Conservation (phyloP, 2,888 invertebrate genomes). For the Cheiracanthium punctorium region DNA sequence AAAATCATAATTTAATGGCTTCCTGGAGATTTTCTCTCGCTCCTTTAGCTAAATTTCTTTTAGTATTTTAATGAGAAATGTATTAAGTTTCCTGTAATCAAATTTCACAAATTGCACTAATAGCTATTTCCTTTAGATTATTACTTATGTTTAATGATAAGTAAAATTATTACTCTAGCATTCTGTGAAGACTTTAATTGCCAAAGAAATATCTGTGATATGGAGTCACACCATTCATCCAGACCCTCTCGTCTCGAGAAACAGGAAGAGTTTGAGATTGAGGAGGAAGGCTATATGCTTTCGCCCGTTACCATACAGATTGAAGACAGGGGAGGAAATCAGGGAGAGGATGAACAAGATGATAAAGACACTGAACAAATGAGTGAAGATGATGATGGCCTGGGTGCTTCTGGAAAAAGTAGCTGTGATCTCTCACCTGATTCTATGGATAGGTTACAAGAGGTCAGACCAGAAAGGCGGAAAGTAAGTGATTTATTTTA, state of each 20-base stretch:
- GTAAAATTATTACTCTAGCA: constrained; percentile 27
- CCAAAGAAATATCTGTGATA: constrained; percentile 67
- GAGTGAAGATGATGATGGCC: constrained; percentile 49
- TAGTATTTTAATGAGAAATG: no score
- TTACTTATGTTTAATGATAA: no score
- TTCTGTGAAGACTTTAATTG: constrained; percentile 30
- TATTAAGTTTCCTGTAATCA: no score
- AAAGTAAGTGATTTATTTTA: no score
- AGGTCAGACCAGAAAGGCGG: constrained; percentile 44
- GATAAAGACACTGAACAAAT: constrained; percentile 32
- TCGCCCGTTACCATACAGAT: constrained; percentile 70
- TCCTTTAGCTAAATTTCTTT: no score
- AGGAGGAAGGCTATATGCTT: constrained; percentile 61
- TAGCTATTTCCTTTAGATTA: no score
- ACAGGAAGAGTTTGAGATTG: constrained; percentile 69
- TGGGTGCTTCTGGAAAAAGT: constrained; percentile 45
- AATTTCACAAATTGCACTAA: no score
- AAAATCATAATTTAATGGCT: no score
- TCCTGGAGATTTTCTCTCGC: no score
- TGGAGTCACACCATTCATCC: constrained; percentile 55
- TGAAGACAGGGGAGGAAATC: constrained; percentile 62
- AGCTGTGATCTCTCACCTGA: constrained; percentile 54
- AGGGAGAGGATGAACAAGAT: constrained; percentile 45
- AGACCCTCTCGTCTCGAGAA: constrained; percentile 68
- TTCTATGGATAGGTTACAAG: constrained; percentile 39